Conservation (phyloP, 2,113 vertebrate genomes). For the Parus major region DNA sequence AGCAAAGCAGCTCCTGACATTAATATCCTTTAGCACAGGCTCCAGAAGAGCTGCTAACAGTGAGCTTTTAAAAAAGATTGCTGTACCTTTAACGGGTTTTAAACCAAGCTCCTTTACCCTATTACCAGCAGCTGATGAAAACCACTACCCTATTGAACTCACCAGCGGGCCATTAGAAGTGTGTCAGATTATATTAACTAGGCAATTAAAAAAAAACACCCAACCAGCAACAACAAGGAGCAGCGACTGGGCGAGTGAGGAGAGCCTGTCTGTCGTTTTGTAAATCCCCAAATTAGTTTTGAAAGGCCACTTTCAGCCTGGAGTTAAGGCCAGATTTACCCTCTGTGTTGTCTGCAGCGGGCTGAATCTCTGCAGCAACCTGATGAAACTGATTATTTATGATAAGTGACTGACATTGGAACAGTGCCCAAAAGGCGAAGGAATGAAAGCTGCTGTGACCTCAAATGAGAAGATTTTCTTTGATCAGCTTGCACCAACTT, state of each 20-base stretch:
- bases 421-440: conserved; percentile 43
- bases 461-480: conserved; percentile 34
- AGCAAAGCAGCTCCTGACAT: conserved; percentile 25
- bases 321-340: conserved; percentile 71
- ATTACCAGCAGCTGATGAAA: conserved; percentile 52
- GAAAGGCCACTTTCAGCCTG: conserved; percentile 69
- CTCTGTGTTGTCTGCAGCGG: conserved; percentile 3
- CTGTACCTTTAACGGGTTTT: conserved; percentile 25
- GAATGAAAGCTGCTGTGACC: conserved; percentile 46
- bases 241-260: neutral
- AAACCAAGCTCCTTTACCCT: conserved; percentile 34
- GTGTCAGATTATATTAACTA: conserved; percentile 60
- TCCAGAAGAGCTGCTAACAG: conserved; percentile 13
- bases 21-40: conserved; percentile 29
- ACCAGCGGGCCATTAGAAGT: conserved; percentile 48
- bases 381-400: conserved; percentile 69
- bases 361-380: conserved; percentile 42
- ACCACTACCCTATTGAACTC: conserved; percentile 51
- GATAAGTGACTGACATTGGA: conserved; percentile 63
- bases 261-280: conserved; percentile 49
- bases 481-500: conserved; percentile 22
- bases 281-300: conserved; percentile 69
- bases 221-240: conserved; percentile 37
- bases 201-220: conserved; percentile 54
- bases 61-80: neutral